Evolutionary conservation across 1,140 invertebrate genomes (phyloP).

Genomic region (Euglossa dilemma): DNA sequence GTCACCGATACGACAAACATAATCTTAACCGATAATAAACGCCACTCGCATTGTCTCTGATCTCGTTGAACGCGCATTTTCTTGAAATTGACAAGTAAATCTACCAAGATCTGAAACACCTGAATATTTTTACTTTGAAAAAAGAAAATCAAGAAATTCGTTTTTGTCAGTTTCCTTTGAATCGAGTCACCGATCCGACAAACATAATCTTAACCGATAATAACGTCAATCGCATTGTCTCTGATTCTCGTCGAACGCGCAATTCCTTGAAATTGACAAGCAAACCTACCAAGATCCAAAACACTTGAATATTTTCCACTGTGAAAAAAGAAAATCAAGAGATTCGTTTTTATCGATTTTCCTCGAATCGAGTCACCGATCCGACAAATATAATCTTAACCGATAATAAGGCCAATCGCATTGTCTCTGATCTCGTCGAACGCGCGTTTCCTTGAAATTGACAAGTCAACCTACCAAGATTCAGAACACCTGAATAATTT

Average conservation of each 20-base stretch:
- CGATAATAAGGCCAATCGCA: neutral
- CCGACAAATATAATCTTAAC: neutral
- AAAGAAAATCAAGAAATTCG: too few relatives aligned
- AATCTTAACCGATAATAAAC: conserved; percentile 4
- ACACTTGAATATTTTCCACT: too few relatives aligned
- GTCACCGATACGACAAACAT: neutral
- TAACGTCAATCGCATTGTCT: neutral
- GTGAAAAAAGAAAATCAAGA: too few relatives aligned
- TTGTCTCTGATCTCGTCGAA: neutral
- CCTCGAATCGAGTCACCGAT: neutral
- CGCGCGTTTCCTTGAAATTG: neutral
- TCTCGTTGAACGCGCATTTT: neutral
- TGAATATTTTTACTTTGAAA: too few relatives aligned
- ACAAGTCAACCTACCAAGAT: neutral
- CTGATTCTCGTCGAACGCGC: neutral
- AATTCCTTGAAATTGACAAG: neutral
- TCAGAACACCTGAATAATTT: too few relatives aligned
- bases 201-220: conserved; percentile 3
- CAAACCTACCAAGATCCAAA: neutral
- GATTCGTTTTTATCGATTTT: too few relatives aligned
- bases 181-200: neutral
- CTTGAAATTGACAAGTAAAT: too few relatives aligned
- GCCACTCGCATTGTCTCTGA: neutral
- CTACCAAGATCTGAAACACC: neutral
- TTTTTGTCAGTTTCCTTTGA: too few relatives aligned